Evolutionary conservation across 2,797 vertebrate species (phyloP).

Genomic region (Enteromius fasciolatus): DNA sequence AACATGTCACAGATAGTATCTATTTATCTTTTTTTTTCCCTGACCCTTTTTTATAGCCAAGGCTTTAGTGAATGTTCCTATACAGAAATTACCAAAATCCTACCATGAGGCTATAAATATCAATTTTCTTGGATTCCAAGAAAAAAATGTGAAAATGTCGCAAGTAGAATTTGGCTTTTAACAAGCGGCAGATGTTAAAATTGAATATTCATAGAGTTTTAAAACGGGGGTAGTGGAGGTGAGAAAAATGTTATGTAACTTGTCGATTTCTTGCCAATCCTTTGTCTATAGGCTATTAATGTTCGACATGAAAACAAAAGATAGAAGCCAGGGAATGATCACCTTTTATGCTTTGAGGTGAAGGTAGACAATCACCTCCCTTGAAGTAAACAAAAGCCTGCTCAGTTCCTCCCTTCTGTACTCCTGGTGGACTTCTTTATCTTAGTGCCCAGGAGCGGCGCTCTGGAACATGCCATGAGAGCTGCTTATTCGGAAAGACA

Average conservation of each 20-base stretch:
- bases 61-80: background rate
- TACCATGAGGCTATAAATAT: background rate
- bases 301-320: constrained; percentile 62
- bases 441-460: constrained; percentile 59
- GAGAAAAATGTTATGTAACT: constrained; percentile 70
- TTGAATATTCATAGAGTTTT: constrained; percentile 40
- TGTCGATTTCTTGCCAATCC: constrained; percentile 64
- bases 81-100: background rate
- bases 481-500: constrained; percentile 52
- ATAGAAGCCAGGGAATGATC: constrained; percentile 60
- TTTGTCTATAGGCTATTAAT: constrained; percentile 68
- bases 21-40: background rate
- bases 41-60: background rate
- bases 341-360: constrained; percentile 61
- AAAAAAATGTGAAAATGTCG: constrained; percentile 5
- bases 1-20: background rate
- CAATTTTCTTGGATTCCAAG: constrained; percentile 11
- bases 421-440: constrained; percentile 67
- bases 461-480: constrained; percentile 49
- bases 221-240: constrained; percentile 53
- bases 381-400: constrained; percentile 57
- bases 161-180: constrained; percentile 31
- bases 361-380: constrained; percentile 48
- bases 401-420: constrained; percentile 44
- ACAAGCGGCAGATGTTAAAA: constrained; percentile 39